Percentiles rank a stretch among this genome's conserved stretches.
These are phyloP conservation scores for Scaptomyza polygonia DNA, from an alignment of 2,888 invertebrate genomes.

Conservation along the genomic window DNA sequence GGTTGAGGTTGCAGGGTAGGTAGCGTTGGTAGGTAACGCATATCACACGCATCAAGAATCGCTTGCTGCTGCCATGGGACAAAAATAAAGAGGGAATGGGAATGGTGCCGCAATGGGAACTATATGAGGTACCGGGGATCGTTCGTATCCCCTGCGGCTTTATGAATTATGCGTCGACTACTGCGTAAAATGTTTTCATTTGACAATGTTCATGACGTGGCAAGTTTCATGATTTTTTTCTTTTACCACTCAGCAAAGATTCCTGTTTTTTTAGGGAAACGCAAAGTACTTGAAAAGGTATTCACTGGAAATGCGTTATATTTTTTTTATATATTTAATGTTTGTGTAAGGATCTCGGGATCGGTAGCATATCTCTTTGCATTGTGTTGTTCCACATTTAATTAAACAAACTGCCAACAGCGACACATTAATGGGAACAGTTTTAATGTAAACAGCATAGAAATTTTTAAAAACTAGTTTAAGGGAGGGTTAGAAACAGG, in stretches of 20 bases:
- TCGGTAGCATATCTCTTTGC: slow-evolving; percentile 7
- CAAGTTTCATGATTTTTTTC: slow-evolving; percentile 32
- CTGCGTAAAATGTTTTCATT: slow-evolving; percentile 65
- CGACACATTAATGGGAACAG: slow-evolving; percentile 45
- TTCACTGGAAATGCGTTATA: slow-evolving; percentile 45
- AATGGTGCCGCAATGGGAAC: slow-evolving; percentile 4
- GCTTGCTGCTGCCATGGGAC: slow-evolving; percentile 2
- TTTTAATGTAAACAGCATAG: slow-evolving; percentile 18
- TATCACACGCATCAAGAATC: slow-evolving; percentile 42
- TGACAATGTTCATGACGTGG: slow-evolving; percentile 53
- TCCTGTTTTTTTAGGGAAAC: slow-evolving; percentile 38
- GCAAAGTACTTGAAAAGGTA: slow-evolving; percentile 67
- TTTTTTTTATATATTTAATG: slow-evolving; percentile 3
- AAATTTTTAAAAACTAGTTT: slow-evolving; percentile 37
- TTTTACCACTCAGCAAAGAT: slow-evolving; percentile 27
- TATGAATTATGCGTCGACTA: slow-evolving; percentile 67
- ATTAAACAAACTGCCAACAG: slow-evolving; percentile 73
- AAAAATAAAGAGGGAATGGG: not conserved
- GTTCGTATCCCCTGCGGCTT: slow-evolving; percentile 64
- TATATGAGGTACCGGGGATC: slow-evolving; percentile 37
- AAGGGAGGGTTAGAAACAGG: slow-evolving; percentile 26
- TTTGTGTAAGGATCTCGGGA: slow-evolving; percentile 48
- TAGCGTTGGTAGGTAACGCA: slow-evolving; percentile 64
- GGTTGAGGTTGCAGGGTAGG: slow-evolving; percentile 53
- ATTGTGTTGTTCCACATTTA: slow-evolving; percentile 64